A percentile compares a stretch with the other conserved stretches of the same genome.
These are phyloP conservation scores for Macrophya alboannulata DNA, from an alignment of 2,888 invertebrate species.

Conservation along the genomic window DNA sequence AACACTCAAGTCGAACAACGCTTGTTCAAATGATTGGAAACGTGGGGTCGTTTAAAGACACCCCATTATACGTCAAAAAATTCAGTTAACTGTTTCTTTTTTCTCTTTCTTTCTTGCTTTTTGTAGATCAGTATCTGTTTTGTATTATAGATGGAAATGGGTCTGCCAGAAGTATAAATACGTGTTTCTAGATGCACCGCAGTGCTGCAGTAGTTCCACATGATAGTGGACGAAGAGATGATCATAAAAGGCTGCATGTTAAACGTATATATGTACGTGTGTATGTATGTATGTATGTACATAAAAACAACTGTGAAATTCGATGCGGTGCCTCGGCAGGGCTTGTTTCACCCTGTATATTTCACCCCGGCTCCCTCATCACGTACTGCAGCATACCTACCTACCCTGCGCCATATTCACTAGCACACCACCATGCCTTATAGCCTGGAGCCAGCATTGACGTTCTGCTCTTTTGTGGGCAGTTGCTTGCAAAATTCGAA, in stretches of 20 bases:
- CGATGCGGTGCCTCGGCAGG: conserved; percentile 40
- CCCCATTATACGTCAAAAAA: background rate
- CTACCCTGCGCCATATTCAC: background rate
- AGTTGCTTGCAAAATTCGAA: conserved; percentile 54
- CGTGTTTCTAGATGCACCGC: background rate
- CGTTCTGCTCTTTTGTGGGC: conserved; percentile 56
- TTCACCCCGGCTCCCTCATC: background rate
- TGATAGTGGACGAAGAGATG: background rate
- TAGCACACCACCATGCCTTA: background rate
- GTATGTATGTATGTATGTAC: background rate
- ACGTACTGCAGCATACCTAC: conserved; percentile 3
- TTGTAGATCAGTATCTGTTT: conserved; percentile 15
- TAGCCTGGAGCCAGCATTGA: conserved; percentile 1
- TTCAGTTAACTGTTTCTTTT: background rate
- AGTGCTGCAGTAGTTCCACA: background rate
- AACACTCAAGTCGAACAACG: background rate
- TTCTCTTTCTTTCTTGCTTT: background rate
- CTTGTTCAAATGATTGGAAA: background rate
- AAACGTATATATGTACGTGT: background rate
- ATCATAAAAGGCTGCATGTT: background rate
- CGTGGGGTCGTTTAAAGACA: background rate
- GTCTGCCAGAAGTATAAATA: background rate
- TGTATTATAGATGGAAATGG: background rate
- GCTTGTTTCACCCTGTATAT: conserved; percentile 13
- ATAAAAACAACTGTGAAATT: conserved; percentile 55